Conservation (phyloP, 2,113 vertebrate genomes). For the Antechinus stuartii region DNA sequence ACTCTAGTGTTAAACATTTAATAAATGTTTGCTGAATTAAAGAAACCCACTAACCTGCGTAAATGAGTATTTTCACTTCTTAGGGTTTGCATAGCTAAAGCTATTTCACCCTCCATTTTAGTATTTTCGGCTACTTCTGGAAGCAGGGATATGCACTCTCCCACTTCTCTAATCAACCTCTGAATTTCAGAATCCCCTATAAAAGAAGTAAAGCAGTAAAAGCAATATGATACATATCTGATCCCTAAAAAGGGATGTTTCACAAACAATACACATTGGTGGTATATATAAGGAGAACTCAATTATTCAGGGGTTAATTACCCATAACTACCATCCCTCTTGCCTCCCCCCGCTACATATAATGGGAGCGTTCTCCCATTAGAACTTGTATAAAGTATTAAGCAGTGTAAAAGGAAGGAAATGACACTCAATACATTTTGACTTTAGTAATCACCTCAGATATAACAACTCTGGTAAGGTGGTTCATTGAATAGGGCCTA, state of each 20-base stretch:
- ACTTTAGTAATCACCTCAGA: conserved; percentile 20
- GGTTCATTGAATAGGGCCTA: neutral
- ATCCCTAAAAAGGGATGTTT: conserved; percentile 24
- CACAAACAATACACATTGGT: conserved; percentile 33
- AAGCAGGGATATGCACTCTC: conserved; percentile 85
- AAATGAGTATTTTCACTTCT: conserved; percentile 90
- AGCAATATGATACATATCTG: conserved; percentile 26
- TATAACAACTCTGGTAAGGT: neutral
- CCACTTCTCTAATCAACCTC: conserved; percentile 87
- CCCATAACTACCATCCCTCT: conserved; percentile 5
- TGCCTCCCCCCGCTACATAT: neutral
- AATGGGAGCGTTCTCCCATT: conserved; percentile 18
- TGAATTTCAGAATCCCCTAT: conserved; percentile 87
- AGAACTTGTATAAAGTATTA: conserved; percentile 48
- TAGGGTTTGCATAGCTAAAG: conserved; percentile 86
- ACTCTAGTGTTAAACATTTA: neutral
- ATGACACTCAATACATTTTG: conserved; percentile 23
- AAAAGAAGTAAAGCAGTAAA: conserved; percentile 53
- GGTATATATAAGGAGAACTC: conserved; percentile 33
- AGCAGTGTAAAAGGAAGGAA: conserved; percentile 26
- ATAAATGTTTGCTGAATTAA: neutral
- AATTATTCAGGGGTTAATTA: conserved; percentile 46
- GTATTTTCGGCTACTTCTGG: conserved; percentile 77
- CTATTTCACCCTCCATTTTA: conserved; percentile 86
- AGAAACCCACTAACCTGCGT: conserved; percentile 85